A percentile compares a stretch with the other conserved stretches of the same genome.
phyloP scores from a whole-genome alignment of 2,888 invertebrate genomes.

The Parelbella ahira region DNA sequence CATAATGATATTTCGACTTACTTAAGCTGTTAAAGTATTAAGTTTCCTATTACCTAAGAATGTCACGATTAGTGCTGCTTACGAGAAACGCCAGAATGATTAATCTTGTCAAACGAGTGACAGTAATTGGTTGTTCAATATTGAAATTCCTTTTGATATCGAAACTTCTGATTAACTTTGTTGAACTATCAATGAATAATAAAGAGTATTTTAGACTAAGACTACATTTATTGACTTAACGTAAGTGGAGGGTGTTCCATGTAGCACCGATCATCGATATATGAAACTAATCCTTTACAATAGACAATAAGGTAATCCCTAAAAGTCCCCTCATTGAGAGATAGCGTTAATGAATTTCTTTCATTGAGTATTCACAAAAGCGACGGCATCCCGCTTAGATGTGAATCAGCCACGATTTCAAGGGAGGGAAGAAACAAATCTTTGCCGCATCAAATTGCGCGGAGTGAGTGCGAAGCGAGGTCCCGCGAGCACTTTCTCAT shows the following conservation, averaged over 20 bases:
- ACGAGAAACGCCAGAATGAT: slow-evolving; percentile 1
- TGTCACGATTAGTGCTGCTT: slow-evolving; percentile 8
- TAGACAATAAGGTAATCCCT: slow-evolving; percentile 45
- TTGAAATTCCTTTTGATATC: slow-evolving; percentile 11
- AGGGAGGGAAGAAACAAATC: slow-evolving; percentile 64
- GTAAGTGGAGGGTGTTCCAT: too few species aligned
- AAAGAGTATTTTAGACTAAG: too few species aligned
- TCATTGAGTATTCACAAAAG: slow-evolving; percentile 65
- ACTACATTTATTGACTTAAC: too few species aligned
- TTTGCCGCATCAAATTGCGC: slow-evolving; percentile 56
- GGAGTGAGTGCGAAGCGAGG: slow-evolving; percentile 63
- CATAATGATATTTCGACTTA: slow-evolving; percentile 3
- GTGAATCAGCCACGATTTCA: slow-evolving; percentile 53
- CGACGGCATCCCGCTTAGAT: slow-evolving; percentile 51
- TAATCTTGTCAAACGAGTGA: slow-evolving; percentile 7
- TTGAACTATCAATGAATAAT: neutral
- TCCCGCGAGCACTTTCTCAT: slow-evolving; percentile 75
- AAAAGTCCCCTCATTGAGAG: slow-evolving; percentile 45
- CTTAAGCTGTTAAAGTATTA: slow-evolving; percentile 4
- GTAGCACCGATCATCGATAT: too few species aligned
- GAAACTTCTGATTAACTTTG: slow-evolving; percentile 11
- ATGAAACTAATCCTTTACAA: slow-evolving; percentile 36
- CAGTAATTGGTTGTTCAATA: slow-evolving; percentile 18
- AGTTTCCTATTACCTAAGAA: slow-evolving; percentile 2
- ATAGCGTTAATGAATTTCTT: slow-evolving; percentile 67